Conservation (phyloP, 2,888 invertebrate genomes). For the Drosophila birchii region DNA sequence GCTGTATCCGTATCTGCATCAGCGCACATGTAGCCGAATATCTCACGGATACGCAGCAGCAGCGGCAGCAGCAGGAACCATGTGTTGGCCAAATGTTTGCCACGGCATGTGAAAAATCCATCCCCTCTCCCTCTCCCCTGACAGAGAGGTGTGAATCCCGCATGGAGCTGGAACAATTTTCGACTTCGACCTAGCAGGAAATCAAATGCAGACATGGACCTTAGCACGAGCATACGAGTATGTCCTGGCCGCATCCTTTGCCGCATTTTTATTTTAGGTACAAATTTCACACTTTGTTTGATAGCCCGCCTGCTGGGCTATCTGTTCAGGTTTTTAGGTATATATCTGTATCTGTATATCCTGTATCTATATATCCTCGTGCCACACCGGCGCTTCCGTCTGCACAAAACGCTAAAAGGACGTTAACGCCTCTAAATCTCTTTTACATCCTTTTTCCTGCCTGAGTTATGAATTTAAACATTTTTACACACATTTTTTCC, state of each 20-base stretch:
- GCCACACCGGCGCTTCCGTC: slow-evolving; percentile 68
- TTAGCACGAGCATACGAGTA: slow-evolving; percentile 14
- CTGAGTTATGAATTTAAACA: slow-evolving; percentile 37
- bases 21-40: slow-evolving; percentile 21
- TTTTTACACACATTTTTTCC: slow-evolving; percentile 22
- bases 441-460: background rate
- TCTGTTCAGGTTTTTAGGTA: slow-evolving; percentile 15
- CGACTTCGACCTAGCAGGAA: slow-evolving; percentile 58
- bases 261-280: slow-evolving; percentile 78
- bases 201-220: slow-evolving; percentile 74
- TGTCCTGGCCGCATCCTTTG: slow-evolving; percentile 57
- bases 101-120: slow-evolving; percentile 80
- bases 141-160: slow-evolving; percentile 69
- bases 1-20: slow-evolving; percentile 28
- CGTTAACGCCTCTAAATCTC: slow-evolving; percentile 36
- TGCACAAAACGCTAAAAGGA: slow-evolving; percentile 25
- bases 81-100: slow-evolving; percentile 84
- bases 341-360: background rate
- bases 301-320: slow-evolving; percentile 65
- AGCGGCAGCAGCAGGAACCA: slow-evolving; percentile 70
- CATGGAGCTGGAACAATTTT: slow-evolving; percentile 44
- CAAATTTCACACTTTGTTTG: slow-evolving; percentile 78
- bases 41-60: slow-evolving; percentile 50
- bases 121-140: slow-evolving; percentile 31
- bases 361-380: slow-evolving; percentile 15